Base-by-base conservation (phyloP, 1,140 invertebrate genomes). In the Oryzaephilus surinamensis region DNA sequence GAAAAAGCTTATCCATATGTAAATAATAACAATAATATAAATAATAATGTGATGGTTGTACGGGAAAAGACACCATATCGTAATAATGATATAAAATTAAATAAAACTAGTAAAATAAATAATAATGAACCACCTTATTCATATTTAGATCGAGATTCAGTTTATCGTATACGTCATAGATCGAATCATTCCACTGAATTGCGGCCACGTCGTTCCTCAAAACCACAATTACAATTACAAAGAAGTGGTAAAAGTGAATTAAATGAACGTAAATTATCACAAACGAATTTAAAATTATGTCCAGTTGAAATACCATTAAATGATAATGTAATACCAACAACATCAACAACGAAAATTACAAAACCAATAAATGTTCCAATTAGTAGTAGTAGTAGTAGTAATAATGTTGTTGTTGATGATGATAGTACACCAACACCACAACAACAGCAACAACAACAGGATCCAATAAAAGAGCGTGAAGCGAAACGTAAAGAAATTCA, bases 401-500 rank as follows among this genome's bases (percentile, higher is more conserved):
- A 24, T 7, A 11, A 24, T 24, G 11, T n/a, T 24, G 20, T 17
- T 38, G 65, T 64, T 17, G 67, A 69, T 45, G 67, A 69, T 39
- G 66, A 70, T 26, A 63, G 66, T 18, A 69, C 67, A 36, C 67
- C 70, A 1, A 67, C 67, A 0, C 65, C 67, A n/a, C 19, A 20
- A 20, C 19, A 20, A 20, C 19, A 5, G 19, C 8, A 20, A 20
- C 23, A 24, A 24, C 10, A n/a, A 24, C 11, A 67, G 0, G 52
- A 57, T 38, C 64, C 69, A 5, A 63, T 81, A 6, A 67, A 67
- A 37, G 82, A 85, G 39, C 67, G 84, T 13, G 80, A 82, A 55
- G 77, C 76, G 10, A 76, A 77, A 45, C 70, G 84, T 3, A 85
- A 84, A 45, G 84, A 89, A 53, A 84, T 89, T 6, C 79, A 83